A percentile compares a stretch with the other conserved stretches of the same genome.
These are phyloP conservation scores for Neogobius melanostomus DNA, from an alignment of 2,113 vertebrate species.

Conservation along the genomic window DNA sequence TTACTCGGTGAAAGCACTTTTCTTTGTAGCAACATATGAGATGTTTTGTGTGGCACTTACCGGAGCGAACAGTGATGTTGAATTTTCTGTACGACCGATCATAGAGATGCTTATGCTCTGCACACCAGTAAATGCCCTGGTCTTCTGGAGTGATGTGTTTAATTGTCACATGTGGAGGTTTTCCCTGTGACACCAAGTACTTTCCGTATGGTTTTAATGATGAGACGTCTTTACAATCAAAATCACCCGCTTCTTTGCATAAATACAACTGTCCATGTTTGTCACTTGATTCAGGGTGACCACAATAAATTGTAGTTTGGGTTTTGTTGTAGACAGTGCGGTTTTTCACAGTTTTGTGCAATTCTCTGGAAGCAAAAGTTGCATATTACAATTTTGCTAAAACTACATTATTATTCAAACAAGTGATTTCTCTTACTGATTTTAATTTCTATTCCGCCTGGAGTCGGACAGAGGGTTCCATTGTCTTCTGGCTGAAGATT, in stretches of 20 bases:
- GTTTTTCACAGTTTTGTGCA: fast-evolving
- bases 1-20: too few relatives aligned
- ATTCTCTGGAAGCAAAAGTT: neutral
- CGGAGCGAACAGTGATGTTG: neutral
- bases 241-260: slow-evolving; percentile 13
- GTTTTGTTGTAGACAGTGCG: fast-evolving
- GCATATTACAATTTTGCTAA: neutral
- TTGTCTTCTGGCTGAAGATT: neutral
- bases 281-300: fast-evolving
- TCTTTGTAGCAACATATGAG: neutral
- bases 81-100: neutral
- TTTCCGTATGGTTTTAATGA: neutral
- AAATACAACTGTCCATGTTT: fast-evolving
- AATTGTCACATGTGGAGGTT: neutral
- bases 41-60: neutral
- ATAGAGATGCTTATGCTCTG: too few relatives aligned
- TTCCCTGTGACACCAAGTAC: neutral
- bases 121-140: neutral
- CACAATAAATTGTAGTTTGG: slow-evolving; percentile 23
- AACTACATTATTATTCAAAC: neutral
- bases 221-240: neutral
- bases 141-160: neutral
- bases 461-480: too few relatives aligned
- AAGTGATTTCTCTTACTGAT: neutral
- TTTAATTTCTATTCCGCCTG: neutral